phyloP scores from a whole-genome alignment of 1,140 invertebrate species.

The Cotesia chilonis region DNA sequence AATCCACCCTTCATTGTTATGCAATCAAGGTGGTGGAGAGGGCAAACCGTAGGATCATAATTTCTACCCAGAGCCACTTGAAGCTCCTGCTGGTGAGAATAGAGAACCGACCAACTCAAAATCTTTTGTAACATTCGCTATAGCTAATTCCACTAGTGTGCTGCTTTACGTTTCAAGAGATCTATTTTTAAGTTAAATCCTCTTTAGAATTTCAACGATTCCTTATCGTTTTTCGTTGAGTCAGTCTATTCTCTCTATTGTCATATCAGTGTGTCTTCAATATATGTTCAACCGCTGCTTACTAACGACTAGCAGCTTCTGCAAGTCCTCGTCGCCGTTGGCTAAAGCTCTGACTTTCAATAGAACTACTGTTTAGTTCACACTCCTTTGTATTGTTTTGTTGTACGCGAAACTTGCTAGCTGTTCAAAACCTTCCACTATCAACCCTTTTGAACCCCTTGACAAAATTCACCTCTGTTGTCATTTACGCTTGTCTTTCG shows the following conservation, averaged over 20 bases:
- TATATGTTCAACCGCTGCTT: constrained; percentile 8
- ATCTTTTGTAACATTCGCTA: constrained; percentile 6
- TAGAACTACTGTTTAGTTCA: constrained; percentile 45
- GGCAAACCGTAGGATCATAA: constrained; percentile 52
- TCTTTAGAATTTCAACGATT: too few species aligned
- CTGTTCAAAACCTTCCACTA: constrained; percentile 61
- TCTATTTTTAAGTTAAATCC: background rate
- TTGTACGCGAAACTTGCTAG: constrained; percentile 57
- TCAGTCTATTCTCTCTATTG: constrained; percentile 5
- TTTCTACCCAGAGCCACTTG: constrained; percentile 45
- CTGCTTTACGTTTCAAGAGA: background rate
- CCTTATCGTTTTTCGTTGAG: too few species aligned
- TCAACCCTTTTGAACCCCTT: constrained; percentile 41
- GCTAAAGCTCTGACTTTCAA: constrained; percentile 46
- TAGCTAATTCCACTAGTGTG: background rate
- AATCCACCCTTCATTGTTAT: constrained; percentile 63
- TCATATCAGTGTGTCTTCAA: constrained; percentile 2
- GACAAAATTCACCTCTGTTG: constrained; percentile 40
- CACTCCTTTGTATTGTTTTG: constrained; percentile 60
- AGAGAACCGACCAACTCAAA: constrained; percentile 29
- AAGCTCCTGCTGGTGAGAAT: constrained; percentile 14
- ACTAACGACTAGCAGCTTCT: constrained; percentile 27
- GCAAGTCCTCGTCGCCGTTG: constrained; percentile 35
- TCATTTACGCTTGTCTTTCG: constrained; percentile 31
- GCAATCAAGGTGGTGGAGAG: constrained; percentile 54